Evolutionary conservation across 2,797 vertebrate species (phyloP).

Genomic region (Leptoclinus maculatus): DNA sequence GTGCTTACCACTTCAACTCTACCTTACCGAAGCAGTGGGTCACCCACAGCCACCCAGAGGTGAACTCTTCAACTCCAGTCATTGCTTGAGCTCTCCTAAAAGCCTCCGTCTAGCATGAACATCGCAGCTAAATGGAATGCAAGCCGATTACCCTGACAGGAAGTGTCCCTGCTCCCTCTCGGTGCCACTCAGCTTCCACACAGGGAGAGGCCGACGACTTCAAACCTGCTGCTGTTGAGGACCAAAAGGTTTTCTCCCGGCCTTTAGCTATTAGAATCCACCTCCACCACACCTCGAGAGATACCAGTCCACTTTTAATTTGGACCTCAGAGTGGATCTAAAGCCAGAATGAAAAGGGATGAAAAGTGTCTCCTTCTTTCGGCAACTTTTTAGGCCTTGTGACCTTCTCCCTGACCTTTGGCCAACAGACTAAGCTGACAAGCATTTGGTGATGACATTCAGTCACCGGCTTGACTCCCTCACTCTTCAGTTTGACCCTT

Average conservation of each 20-base stretch:
- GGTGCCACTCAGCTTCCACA: slow-evolving; percentile 32
- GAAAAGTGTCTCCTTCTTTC: background rate
- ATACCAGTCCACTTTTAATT: slow-evolving; percentile 18
- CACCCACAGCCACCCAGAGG: slow-evolving; percentile 23
- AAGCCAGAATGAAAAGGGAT: background rate
- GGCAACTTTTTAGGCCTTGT: background rate
- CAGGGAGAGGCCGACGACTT: slow-evolving; percentile 8
- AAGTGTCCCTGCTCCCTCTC: slow-evolving; percentile 25
- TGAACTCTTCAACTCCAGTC: slow-evolving; percentile 19
- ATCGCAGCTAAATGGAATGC: slow-evolving; percentile 42
- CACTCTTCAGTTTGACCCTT: slow-evolving; percentile 61
- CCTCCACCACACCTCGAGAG: slow-evolving; percentile 15
- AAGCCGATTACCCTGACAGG: slow-evolving; percentile 31
- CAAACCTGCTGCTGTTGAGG: slow-evolving; percentile 21
- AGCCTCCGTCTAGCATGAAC: slow-evolving; percentile 57
- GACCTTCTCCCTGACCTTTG: background rate
- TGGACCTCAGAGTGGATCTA: slow-evolving; percentile 17
- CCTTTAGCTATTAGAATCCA: slow-evolving; percentile 18
- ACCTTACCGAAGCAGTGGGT: slow-evolving; percentile 27
- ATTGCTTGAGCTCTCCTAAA: slow-evolving; percentile 40
- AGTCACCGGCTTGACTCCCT: slow-evolving; percentile 19
- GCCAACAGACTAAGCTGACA: slow-evolving; percentile 12
- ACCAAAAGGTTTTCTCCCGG: slow-evolving; percentile 2
- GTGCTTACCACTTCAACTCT: slow-evolving; percentile 25
- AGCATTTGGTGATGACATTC: background rate